A percentile compares a stretch with the other conserved stretches of the same genome.
Conservation (phyloP, 1,140 invertebrate genomes). For the Drosophila pectinifera region DNA sequence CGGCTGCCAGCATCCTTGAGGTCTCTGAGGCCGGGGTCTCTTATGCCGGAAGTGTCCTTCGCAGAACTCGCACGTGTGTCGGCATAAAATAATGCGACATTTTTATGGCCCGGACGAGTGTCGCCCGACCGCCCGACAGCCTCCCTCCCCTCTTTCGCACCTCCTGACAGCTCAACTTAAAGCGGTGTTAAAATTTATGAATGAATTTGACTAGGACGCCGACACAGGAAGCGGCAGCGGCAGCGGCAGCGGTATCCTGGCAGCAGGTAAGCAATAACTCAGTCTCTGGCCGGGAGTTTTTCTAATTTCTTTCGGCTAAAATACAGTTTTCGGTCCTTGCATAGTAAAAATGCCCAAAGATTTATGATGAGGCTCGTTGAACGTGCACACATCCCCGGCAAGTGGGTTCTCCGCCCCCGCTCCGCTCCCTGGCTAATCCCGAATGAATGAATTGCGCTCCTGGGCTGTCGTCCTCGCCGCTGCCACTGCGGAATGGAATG, state of each 20-base stretch:
- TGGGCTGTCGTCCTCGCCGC: slow-evolving; percentile 42
- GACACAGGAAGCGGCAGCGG: background rate
- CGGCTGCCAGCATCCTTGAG: slow-evolving; percentile 52
- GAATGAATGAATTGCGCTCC: slow-evolving; percentile 72
- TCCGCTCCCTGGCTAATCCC: slow-evolving; percentile 58
- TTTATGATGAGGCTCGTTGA: slow-evolving; percentile 67
- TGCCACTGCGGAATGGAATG: slow-evolving; percentile 39
- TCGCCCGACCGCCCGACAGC: background rate
- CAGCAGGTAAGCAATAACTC: slow-evolving; percentile 59
- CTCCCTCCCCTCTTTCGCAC: slow-evolving; percentile 11
- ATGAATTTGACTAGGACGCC: slow-evolving; percentile 62
- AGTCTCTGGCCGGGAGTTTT: slow-evolving; percentile 48
- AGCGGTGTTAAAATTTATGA: slow-evolving; percentile 77
- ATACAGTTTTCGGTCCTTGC: slow-evolving; percentile 61
- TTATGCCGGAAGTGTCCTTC: slow-evolving; percentile 77
- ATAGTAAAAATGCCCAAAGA: slow-evolving; percentile 70
- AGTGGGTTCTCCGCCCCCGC: slow-evolving; percentile 25
- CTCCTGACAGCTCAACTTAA: slow-evolving; percentile 55
- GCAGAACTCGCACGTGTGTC: slow-evolving; percentile 58
- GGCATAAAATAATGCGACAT: slow-evolving; percentile 76
- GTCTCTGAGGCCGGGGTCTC: slow-evolving; percentile 33
- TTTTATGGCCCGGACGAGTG: slow-evolving; percentile 75
- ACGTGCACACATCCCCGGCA: slow-evolving; percentile 25
- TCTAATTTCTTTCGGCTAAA: slow-evolving; percentile 55
- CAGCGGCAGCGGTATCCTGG: slow-evolving; percentile 18